Conservation (phyloP, 2,888 invertebrate genomes). For the Smittia sp. region DNA sequence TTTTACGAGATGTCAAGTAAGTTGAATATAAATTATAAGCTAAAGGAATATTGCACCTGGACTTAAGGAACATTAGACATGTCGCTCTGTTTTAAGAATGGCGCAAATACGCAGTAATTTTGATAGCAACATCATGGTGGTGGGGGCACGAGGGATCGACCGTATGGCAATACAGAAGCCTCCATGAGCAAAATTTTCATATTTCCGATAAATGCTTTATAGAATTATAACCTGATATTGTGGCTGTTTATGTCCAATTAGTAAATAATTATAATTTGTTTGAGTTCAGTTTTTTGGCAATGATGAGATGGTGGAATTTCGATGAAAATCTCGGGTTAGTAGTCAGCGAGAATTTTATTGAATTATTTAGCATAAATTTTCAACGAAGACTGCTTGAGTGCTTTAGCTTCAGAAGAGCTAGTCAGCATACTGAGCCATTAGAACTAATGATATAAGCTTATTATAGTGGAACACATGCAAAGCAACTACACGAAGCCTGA, state of each 20-base stretch:
- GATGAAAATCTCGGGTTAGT: conserved; percentile 8
- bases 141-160: too few relatives aligned
- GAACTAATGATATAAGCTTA: neutral
- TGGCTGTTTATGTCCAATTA: conserved; percentile 36
- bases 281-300: neutral
- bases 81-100: neutral
- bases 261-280: conserved; percentile 34
- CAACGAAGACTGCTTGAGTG: neutral
- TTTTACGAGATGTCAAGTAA: conserved; percentile 8
- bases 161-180: too few relatives aligned
- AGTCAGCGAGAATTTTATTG: neutral
- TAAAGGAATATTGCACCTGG: neutral
- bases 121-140: too few relatives aligned
- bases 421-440: neutral
- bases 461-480: neutral
- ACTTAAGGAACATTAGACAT: neutral
- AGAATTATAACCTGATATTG: conserved; percentile 2
- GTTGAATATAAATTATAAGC: neutral
- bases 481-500: neutral
- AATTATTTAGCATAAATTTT: neutral
- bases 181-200: too few relatives aligned
- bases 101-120: neutral
- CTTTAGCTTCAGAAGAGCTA: neutral
- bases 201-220: conserved; percentile 34
- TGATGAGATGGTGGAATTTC: neutral